Evolutionary conservation across 2,113 vertebrate genomes (phyloP), one percentile per base, ranked within the genome.

Genomic region (Pseudorasbora parva): DNA sequence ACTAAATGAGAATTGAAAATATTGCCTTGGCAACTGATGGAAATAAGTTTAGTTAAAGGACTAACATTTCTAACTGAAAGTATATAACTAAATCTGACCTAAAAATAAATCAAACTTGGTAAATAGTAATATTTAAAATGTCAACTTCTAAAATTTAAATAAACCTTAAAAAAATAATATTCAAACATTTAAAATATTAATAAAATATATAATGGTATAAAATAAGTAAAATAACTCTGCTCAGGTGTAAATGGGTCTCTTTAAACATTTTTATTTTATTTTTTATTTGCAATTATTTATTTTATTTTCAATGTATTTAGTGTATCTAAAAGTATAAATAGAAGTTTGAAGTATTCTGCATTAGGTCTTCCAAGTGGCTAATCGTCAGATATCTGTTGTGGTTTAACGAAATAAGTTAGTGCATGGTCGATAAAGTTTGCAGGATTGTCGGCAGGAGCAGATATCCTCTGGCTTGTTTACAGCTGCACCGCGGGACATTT

Each of bases 381-480:
- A 15, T 57, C 54, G 12, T 8, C 8, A 23, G 54, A 54, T 25
- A 27, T 60, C 27, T 60, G 12, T 15, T 12, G 37, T 17, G 1
- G 14, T 45, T 78, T 60, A 25, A 45, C 76, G 45, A 60, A 60
- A 45, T 45, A 45, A 45, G 10, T 30, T 30, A 30, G 3, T 30
- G 30, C 30, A 30, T 30, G 30, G 30, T 30, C 30, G 3, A 30
- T 30, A 8, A 71, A 71, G 41, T 25, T 71, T 37, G 6, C 0
- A 14, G 25, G 17, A n/a, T n/a, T n/a, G 37, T 25, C 21, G n/a
- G n/a, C 57, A 10, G 37, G 23, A 62, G n/a, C 56, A 45, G 15
- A 60, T 43, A 27, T 41, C 74, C 14, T 62, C 23, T 25, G n/a
- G 37, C 23, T 74, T 74, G 72, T 74, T 74, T 51, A 51, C 72